Evolutionary conservation across 2,888 invertebrate genomes (phyloP), one percentile per base, ranked within the genome.

Genomic region (Molanna angustata): DNA sequence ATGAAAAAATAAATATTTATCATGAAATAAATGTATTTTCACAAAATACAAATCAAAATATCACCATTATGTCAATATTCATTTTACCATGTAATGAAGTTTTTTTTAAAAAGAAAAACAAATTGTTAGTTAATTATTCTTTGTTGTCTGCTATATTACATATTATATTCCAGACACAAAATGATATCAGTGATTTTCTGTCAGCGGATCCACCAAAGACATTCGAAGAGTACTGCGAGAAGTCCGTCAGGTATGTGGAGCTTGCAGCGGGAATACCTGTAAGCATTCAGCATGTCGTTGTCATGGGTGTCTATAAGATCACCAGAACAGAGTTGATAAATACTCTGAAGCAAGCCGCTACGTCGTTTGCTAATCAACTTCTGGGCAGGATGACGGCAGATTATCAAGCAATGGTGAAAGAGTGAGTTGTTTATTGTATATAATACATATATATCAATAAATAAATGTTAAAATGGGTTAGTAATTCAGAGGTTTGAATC

Each of bases 241-340:
- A 82, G 61, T 76, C 88, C 2, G 70, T 80, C 3, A 78, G 80
- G 59, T 88, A 83, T 61, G 80, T 83, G 37, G 70, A 78, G n/a
- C 68, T 86, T 17, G 78, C 82, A 37, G 75, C 75, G 47, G 78
- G 79, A 52, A 84, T 89, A 54, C 82, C 84, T 1, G 70, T 73
- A 1, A 71, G 72, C 35, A 69, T 81, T 21, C 80, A 84, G 60
- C 80, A 84, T 54, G 85, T 86, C 1, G 79, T 88, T 14, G 82
- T 85, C 14, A 84, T 90, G 64, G 93, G 92, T 6, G 82, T 94
- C 73, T 96, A 90, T 67, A 86, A 90, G 64, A 85, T 95, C 67
- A 86, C 91, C 68, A 82, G 94, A 49, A 83, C 79, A 42, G 88
- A 88, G 49, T 74, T 95, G 21, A 88, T 95, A 40, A 77, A 78